These are phyloP conservation scores for Melospiza melodia DNA, from an alignment of 2,113 vertebrate species.

Conservation along the genomic window DNA sequence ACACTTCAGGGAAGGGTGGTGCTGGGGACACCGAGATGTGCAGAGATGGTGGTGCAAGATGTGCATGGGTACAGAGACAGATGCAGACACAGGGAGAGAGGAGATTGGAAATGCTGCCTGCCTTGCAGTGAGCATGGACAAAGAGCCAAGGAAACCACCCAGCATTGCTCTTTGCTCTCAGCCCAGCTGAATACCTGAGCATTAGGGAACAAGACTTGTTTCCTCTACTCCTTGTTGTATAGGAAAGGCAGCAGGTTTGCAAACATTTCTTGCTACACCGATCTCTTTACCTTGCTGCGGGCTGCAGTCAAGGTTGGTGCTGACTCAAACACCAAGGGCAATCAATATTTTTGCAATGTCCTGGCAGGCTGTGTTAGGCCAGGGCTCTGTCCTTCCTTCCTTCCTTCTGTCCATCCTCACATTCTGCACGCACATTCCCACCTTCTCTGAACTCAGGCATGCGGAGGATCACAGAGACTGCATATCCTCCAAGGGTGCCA, in stretches of 20 bases:
- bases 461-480: background rate
- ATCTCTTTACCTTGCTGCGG: background rate
- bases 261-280: background rate
- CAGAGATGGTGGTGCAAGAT: background rate
- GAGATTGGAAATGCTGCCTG: background rate
- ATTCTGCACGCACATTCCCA: background rate
- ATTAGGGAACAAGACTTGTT: background rate
- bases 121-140: background rate
- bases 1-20: rapidly evolving
- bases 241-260: background rate
- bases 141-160: background rate
- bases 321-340: background rate
- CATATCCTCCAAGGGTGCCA: background rate
- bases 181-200: background rate
- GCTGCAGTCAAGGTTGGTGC: background rate
- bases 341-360: background rate
- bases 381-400: background rate
- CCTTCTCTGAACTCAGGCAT: background rate
- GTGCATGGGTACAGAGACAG: background rate
- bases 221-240: background rate
- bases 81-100: background rate
- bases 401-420: background rate
- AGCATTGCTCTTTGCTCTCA: background rate
- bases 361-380: background rate
- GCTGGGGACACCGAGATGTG: background rate